Evolutionary conservation across 2,888 invertebrate genomes (phyloP).

Genomic region (Cenopis cana): DNA sequence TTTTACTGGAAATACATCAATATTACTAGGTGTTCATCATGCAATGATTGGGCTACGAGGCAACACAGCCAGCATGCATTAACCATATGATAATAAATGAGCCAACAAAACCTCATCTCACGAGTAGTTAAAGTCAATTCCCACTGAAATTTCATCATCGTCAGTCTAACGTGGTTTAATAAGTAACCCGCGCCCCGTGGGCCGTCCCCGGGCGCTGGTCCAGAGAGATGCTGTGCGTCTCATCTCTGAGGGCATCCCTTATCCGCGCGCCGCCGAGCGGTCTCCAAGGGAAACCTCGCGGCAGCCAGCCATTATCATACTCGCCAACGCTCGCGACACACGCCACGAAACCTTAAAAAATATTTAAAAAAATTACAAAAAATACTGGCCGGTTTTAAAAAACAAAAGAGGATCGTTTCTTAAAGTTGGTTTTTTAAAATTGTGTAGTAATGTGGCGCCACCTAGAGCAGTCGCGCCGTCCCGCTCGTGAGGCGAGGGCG

Average conservation of each 20-base stretch:
- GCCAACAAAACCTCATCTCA: conserved; percentile 75
- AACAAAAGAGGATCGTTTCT: conserved; percentile 27
- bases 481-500: conserved; percentile 85
- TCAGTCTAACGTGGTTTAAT: conserved; percentile 81
- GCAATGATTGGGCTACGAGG: neutral
- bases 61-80: neutral
- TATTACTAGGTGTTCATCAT: neutral
- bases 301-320: conserved; percentile 67
- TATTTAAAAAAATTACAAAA: conserved; percentile 49
- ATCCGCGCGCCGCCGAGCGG: conserved; percentile 65
- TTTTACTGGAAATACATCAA: neutral
- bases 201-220: conserved; percentile 74
- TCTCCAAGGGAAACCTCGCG: conserved; percentile 73
- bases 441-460: conserved; percentile 72
- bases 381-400: conserved; percentile 40
- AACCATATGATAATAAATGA: conserved; percentile 69
- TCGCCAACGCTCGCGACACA: conserved; percentile 55
- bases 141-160: conserved; percentile 85
- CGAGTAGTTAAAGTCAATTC: conserved; percentile 80
- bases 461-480: conserved; percentile 71
- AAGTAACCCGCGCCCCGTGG: conserved; percentile 78
- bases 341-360: conserved; percentile 48
- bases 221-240: conserved; percentile 76
- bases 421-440: conserved; percentile 49
- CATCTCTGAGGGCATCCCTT: conserved; percentile 73